A percentile compares a stretch with the other conserved stretches of the same genome.
phyloP scores from a whole-genome alignment of 2,888 invertebrate species.

The Yponomeuta evonymella region DNA sequence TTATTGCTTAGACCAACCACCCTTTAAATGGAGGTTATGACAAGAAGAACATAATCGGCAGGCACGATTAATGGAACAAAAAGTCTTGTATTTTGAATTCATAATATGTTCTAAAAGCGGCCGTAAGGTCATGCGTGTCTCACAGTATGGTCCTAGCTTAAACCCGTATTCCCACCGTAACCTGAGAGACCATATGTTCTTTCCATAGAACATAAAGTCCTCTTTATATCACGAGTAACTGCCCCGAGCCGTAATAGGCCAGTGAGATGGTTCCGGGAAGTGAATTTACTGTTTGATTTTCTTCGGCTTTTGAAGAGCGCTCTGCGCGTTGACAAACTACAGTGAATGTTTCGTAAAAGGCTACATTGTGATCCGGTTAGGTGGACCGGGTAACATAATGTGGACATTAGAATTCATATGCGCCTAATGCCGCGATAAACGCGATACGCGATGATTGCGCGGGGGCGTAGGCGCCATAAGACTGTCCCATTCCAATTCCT shows the following conservation, averaged over 20 bases:
- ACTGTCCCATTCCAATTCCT: neutral
- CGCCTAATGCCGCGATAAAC: neutral
- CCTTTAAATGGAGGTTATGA: too few relatives aligned
- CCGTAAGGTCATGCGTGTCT: too few relatives aligned
- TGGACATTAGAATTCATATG: conserved; percentile 5
- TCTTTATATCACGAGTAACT: conserved; percentile 47
- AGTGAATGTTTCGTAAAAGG: neutral
- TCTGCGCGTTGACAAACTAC: neutral
- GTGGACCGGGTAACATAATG: neutral
- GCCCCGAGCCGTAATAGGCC: conserved; percentile 31
- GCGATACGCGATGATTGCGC: neutral
- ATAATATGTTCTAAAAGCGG: too few relatives aligned
- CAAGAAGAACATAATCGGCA: too few relatives aligned
- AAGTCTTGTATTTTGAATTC: too few relatives aligned
- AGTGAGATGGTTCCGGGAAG: conserved; percentile 34
- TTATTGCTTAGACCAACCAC: too few relatives aligned
- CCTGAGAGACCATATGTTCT: conserved; percentile 44
- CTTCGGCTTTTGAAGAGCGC: conserved; percentile 8
- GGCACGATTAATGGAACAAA: too few relatives aligned
- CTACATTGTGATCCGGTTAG: neutral
- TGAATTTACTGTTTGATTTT: conserved; percentile 17
- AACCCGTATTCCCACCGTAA: conserved; percentile 16
- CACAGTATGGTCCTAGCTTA: neutral
- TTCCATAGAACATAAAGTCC: conserved; percentile 49
- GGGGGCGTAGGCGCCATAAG: neutral